Base-by-base conservation (phyloP, 2,888 invertebrate genomes). In the Thymelicus acteon region DNA sequence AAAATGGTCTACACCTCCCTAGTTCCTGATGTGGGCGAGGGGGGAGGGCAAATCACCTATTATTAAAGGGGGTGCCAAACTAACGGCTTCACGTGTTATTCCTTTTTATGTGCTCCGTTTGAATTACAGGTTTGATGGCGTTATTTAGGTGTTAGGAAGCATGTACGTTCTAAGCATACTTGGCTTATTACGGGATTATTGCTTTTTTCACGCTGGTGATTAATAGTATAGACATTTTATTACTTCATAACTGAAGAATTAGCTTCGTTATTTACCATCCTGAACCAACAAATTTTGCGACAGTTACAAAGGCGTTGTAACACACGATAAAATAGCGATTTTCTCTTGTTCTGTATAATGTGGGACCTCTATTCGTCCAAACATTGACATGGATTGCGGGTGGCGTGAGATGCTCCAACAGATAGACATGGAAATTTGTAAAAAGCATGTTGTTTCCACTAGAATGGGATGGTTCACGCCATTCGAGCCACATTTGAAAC, bases 11-110 rank as follows among this genome's bases (percentile, higher is more conserved):
- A 67, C 31, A 72, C 71, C 54, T 72, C 64, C 68, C 73, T 73
- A 82, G 69, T 70, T 64, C 69, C 64, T 79, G 83, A 81, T 81
- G 84, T 82, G 84, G 83, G 84, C 73, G 69, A 70, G 79, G 80
- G 75, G 78, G 87, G 81, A 86, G 88, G 88, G 85, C 75, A 86
- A 89, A 90, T 91, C 90, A 89, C 89, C 90, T 88, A 90, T 90
- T 91, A 92, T 91, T 91, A 90, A 86, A 83, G 88, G 90, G 91
- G 92, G 92, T 91, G 91, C 88, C 86, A 89, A 89, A 89, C 86
- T 90, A 91, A 92, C 89, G 89, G 85, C 85, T 88, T 84, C 85
- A 88, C 87, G 88, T 90, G 90, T 90, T 89, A 85, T 88, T 87
- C 86, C 85, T 90, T 91, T 91, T 92, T 92, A 90, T 90, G 88